A percentile compares a stretch with the other conserved stretches of the same genome.
These are phyloP conservation scores for Sphaerophoria taeniata DNA, from an alignment of 2,888 invertebrate genomes.

Conservation along the genomic window DNA sequence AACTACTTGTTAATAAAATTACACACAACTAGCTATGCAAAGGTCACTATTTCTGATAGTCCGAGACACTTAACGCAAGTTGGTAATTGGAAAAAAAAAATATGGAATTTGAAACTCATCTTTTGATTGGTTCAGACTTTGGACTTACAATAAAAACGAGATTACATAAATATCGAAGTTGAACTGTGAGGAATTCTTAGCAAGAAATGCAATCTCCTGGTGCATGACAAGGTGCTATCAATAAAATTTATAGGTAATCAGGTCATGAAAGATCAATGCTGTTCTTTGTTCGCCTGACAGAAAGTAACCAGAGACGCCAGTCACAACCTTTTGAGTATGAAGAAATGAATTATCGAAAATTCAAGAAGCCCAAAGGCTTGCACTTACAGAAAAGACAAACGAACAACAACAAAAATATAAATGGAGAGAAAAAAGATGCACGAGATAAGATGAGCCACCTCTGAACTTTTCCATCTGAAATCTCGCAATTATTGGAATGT, in stretches of 20 bases:
- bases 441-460: slow-evolving; percentile 50
- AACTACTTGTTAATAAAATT: not conserved
- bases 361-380: not conserved
- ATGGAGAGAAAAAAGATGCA: slow-evolving; percentile 24
- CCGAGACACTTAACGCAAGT: slow-evolving; percentile 31
- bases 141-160: not conserved
- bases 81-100: slow-evolving; percentile 5
- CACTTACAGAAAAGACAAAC: not conserved
- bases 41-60: slow-evolving; percentile 51
- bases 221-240: slow-evolving; percentile 9
- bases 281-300: slow-evolving; percentile 13
- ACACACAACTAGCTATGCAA: slow-evolving; percentile 22
- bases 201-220: slow-evolving; percentile 1
- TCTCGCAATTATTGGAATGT: slow-evolving; percentile 45
- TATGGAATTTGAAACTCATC: slow-evolving; percentile 23
- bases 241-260: slow-evolving; percentile 38
- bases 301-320: slow-evolving; percentile 11
- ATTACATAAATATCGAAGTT: slow-evolving; percentile 6
- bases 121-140: not conserved
- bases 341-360: slow-evolving; percentile 1
- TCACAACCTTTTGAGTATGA: not conserved
- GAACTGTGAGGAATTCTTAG: slow-evolving; percentile 1
- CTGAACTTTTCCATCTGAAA: slow-evolving; percentile 49
- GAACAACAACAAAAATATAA: not conserved
- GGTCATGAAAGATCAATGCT: slow-evolving; percentile 37